Evolutionary conservation across 30 jellyfish, hydroid and myxozoan species (phyloP).

Genomic region (Cassiopea xamachana): DNA sequence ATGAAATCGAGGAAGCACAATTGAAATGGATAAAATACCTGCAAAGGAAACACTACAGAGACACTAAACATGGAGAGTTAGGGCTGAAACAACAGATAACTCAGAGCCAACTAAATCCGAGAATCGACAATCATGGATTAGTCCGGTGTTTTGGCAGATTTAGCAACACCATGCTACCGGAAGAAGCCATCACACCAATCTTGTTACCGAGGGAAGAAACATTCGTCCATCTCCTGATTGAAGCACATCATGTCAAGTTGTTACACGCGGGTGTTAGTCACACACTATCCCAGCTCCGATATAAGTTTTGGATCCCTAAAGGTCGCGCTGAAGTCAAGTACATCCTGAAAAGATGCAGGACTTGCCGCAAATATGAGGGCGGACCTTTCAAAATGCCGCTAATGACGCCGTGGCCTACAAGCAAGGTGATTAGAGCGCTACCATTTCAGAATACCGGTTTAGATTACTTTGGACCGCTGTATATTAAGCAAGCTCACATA

Average conservation of each 20-base stretch:
- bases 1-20: not conserved
- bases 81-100: not conserved
- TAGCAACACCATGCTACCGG: not conserved
- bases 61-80: not conserved
- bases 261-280: conserved; percentile 16
- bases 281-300: not conserved
- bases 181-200: conserved; percentile 13
- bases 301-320: conserved; percentile 4
- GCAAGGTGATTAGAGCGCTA: not conserved
- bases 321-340: conserved; percentile 15
- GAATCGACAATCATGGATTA: conserved; percentile 17
- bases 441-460: conserved; percentile 53
- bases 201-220: conserved; percentile 15
- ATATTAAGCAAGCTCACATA: not conserved
- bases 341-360: conserved; percentile 3
- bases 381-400: conserved; percentile 34
- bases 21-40: conserved; percentile 19
- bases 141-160: conserved; percentile 31
- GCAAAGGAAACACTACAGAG: conserved; percentile 15
- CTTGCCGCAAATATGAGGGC: conserved; percentile 29
- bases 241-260: not conserved
- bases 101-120: not conserved
- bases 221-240: not conserved
- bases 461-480: conserved; percentile 42
- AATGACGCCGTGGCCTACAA: conserved; percentile 44